Evolutionary conservation across 1,140 invertebrate genomes (phyloP).

Genomic region (Oryctes rhinoceros): DNA sequence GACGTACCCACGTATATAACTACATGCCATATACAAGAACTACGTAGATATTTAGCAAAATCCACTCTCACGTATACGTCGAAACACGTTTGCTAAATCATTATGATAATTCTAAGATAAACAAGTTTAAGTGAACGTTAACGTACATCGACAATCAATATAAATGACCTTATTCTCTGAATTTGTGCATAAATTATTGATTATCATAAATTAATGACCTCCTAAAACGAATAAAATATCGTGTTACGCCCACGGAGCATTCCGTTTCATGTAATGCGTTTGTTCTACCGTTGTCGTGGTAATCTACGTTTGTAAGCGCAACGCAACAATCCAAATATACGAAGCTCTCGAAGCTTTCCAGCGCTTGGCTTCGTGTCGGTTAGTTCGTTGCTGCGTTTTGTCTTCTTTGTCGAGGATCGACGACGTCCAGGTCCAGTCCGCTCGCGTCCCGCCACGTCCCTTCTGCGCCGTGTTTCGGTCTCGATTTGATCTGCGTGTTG

Average conservation of each 20-base stretch:
- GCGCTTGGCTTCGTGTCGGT: too few species aligned
- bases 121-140: neutral
- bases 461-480: too few species aligned
- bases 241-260: constrained; percentile 7
- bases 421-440: neutral
- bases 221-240: constrained; percentile 17
- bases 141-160: neutral
- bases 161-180: constrained; percentile 22
- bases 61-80: neutral
- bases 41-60: too few species aligned
- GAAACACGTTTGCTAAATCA: constrained; percentile 18
- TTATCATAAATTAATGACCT: constrained; percentile 22
- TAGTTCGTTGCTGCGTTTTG: neutral
- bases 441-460: neutral
- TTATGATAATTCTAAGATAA: constrained; percentile 13
- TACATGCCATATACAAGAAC: too few species aligned
- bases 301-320: constrained; percentile 1
- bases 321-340: too few species aligned
- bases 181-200: constrained; percentile 15
- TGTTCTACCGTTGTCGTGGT: constrained; percentile 12
- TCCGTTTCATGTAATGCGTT: constrained; percentile 5
- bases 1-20: too few species aligned
- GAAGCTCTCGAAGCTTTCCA: too few species aligned
- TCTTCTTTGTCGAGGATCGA: neutral
- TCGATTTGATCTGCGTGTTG: neutral